These are phyloP conservation scores for Avahi laniger DNA, from an alignment of 2,797 vertebrate genomes.

Conservation along the genomic window DNA sequence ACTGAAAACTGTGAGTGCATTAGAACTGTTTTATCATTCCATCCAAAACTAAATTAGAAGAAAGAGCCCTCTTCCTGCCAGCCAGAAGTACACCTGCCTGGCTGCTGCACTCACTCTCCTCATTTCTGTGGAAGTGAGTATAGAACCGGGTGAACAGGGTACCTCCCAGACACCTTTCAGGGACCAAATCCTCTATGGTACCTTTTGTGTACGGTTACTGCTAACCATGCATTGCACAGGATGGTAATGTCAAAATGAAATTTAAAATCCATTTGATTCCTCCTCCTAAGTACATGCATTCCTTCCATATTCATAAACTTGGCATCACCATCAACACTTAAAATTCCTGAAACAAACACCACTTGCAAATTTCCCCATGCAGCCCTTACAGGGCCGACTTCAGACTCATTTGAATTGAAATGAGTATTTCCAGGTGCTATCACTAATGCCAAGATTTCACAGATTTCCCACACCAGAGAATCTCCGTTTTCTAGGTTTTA, in stretches of 20 bases:
- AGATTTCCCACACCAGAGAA: neutral
- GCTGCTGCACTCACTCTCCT: neutral
- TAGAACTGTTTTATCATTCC: neutral
- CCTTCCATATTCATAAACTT: neutral
- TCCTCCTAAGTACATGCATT: neutral
- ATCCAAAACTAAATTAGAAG: constrained; percentile 1
- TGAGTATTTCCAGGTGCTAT: neutral
- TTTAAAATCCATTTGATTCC: neutral
- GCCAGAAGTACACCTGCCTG: neutral
- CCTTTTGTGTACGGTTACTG: neutral
- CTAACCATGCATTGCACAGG: neutral
- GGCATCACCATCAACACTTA: neutral
- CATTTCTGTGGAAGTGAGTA: neutral
- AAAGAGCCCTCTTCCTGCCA: neutral
- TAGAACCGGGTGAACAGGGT: neutral
- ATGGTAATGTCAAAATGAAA: neutral
- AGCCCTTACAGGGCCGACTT: neutral
- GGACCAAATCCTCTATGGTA: neutral
- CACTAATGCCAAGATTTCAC: neutral
- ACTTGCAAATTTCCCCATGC: neutral
- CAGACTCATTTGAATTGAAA: neutral
- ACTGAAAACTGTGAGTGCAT: neutral
- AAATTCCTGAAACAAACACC: neutral
- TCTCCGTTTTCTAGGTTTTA: neutral
- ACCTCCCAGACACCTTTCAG: neutral